Conservation (phyloP, 1,140 invertebrate genomes). For the Zaprionus nigranus region DNA sequence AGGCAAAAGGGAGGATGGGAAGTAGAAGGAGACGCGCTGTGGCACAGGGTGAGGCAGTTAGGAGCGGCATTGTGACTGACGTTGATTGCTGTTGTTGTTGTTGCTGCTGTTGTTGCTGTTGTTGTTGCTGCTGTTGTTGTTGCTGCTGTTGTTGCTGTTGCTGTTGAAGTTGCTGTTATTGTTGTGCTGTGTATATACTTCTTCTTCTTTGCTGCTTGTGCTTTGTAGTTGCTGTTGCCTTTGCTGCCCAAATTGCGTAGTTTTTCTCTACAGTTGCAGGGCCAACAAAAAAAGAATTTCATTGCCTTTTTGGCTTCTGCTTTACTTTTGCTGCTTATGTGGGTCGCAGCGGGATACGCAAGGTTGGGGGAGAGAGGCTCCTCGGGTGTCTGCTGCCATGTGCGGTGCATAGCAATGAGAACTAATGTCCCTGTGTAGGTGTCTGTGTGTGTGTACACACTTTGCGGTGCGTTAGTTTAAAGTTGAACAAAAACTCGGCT, state of each 20-base stretch:
- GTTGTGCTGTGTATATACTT: conserved; percentile 22
- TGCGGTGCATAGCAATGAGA: conserved; percentile 71
- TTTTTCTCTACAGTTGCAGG: conserved; percentile 47
- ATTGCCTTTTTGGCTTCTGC: conserved; percentile 39
- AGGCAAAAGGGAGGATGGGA: background rate
- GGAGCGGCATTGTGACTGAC: conserved; percentile 69
- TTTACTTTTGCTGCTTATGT: conserved; percentile 55
- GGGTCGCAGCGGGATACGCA: conserved; percentile 59
- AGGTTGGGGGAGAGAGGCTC: background rate
- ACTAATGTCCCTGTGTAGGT: conserved; percentile 15
- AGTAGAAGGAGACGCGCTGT: background rate
- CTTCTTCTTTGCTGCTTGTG: background rate
- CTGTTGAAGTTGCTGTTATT: conserved; percentile 29
- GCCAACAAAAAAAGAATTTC: conserved; percentile 28
- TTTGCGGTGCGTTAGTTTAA: conserved; percentile 67
- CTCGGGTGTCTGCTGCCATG: conserved; percentile 27
- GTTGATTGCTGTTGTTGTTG: conserved; percentile 58
- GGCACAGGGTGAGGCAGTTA: background rate
- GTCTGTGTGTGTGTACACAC: conserved; percentile 16
- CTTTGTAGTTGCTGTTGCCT: conserved; percentile 32
- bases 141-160: background rate
- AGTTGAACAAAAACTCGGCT: conserved; percentile 28
- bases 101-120: background rate
- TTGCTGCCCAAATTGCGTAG: conserved; percentile 70
- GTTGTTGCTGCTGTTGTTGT: background rate